These are phyloP conservation scores for Anguilla marmorata DNA, from an alignment of 2,797 vertebrate species.

Conservation along the genomic window DNA sequence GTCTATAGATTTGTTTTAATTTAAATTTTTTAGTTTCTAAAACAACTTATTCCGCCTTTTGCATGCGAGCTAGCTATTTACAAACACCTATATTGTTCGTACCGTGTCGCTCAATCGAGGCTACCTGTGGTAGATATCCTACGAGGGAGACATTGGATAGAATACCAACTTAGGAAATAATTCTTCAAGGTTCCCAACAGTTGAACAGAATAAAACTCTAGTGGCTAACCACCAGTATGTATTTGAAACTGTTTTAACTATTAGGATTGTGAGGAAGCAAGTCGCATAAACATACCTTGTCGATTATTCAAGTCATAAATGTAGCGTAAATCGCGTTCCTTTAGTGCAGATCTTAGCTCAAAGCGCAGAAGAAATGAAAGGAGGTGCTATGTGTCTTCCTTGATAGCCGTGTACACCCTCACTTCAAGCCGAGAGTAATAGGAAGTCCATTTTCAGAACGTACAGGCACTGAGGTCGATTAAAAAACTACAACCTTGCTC, in stretches of 20 bases:
- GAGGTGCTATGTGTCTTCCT: conserved; percentile 25
- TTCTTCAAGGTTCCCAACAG: background rate
- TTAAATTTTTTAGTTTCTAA: background rate
- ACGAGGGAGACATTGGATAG: background rate
- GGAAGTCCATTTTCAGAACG: conserved; percentile 4
- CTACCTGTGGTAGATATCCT: background rate
- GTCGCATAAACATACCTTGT: background rate
- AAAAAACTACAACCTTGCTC: background rate
- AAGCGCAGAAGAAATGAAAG: background rate
- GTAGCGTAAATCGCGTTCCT: conserved; percentile 13
- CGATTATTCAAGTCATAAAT: background rate
- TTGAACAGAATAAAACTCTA: background rate
- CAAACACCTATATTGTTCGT: background rate
- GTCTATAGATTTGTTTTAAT: background rate
- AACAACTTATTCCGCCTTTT: background rate
- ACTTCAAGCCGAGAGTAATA: background rate
- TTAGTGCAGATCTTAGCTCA: background rate
- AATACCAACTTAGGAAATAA: background rate
- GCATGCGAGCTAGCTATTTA: background rate
- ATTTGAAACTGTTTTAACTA: background rate
- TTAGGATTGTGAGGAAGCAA: background rate
- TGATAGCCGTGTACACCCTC: conserved; percentile 4
- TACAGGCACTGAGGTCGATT: background rate
- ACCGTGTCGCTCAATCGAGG: background rate
- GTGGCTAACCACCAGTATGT: background rate